A percentile compares a stretch with the other conserved stretches of the same genome.
phyloP scores from a whole-genome alignment of 2,888 invertebrate genomes.

The Nasonovia ribisnigri region DNA sequence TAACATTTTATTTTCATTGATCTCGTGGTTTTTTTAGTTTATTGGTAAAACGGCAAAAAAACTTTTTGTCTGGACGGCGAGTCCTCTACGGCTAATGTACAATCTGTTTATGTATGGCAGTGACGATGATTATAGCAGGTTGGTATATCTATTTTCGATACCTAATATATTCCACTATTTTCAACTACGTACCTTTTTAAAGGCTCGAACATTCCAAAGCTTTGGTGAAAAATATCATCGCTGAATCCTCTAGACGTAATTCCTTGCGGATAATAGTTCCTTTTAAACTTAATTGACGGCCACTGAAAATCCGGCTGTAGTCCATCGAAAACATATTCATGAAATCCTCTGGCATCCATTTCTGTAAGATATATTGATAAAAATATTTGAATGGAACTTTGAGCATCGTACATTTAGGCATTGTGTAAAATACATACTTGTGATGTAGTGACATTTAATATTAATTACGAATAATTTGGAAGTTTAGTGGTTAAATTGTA shows the following conservation, averaged over 20 bases:
- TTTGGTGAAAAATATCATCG: constrained; percentile 62
- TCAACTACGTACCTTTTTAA: constrained; percentile 41
- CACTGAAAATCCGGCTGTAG: constrained; percentile 62
- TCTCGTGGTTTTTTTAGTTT: too few relatives aligned
- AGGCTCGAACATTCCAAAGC: constrained; percentile 60
- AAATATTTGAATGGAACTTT: background rate
- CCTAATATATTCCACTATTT: background rate
- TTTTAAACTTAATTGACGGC: constrained; percentile 60
- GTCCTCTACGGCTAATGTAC: too few relatives aligned
- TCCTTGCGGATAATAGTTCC: constrained; percentile 62
- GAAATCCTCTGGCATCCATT: constrained; percentile 64
- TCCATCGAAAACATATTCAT: constrained; percentile 61
- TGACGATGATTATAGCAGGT: too few relatives aligned
- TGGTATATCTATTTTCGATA: background rate
- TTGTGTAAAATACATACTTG: background rate
- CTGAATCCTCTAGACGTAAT: constrained; percentile 61
- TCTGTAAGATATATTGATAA: constrained; percentile 20
- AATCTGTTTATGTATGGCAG: too few relatives aligned
- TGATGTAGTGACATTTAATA: background rate
- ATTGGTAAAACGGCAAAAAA: too few relatives aligned
- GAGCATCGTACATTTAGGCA: background rate
- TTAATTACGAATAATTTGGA: background rate
- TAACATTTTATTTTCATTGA: too few relatives aligned
- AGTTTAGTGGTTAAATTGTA: background rate
- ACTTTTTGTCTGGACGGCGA: too few relatives aligned